Evolutionary conservation across 2,113 vertebrate genomes (phyloP), one percentile per base, ranked within the genome.

Genomic region (Bubo blakistoni): DNA sequence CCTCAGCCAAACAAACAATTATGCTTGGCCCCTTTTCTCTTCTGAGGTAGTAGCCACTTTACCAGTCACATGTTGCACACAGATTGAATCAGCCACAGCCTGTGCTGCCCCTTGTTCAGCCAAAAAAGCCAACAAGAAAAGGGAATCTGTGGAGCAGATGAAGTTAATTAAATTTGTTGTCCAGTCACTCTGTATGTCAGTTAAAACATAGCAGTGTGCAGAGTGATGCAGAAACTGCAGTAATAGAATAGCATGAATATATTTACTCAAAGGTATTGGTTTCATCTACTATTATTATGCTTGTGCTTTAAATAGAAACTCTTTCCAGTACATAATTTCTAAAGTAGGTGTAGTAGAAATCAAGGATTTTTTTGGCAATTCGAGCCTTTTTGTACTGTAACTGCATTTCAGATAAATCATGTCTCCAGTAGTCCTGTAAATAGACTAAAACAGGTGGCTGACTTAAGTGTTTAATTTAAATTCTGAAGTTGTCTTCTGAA

Each of bases 371-470:
- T 92, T 92, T 97, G 86, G 84, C 92, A 92, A 10, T 90, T 91
- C 76, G 71, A 95, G 77, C 66, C 69, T 94, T 89, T 66, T 30
- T 81, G 55, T 83, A 76, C 65, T 93, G 49, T 87, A 90, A 81
- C 73, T 95, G 70, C 51, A 47, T 89, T 94, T 94, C 70, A 89
- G 92, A 84, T 79, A 86, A 67, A 65, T 88, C 55, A 46, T 92
- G 83, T 92, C 86, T 94, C 73, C 89, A 74, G 55, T 47, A 94
- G 77, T 94, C 72, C 94, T 94, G 94, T 96, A 92, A 94, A 95
- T 93, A 95, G 96, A 95, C 92, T 76, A 81, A 86, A 94, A 67
- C 88, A 95, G 88, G 95, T 93, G 88, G 76, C 95, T 96, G 88
- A 86, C 84, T 94, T 90, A 69, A 93, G 92, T 49, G 72, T 93